phyloP scores from a whole-genome alignment of 2,888 invertebrate genomes.

The Eristalinus sepulchralis region DNA sequence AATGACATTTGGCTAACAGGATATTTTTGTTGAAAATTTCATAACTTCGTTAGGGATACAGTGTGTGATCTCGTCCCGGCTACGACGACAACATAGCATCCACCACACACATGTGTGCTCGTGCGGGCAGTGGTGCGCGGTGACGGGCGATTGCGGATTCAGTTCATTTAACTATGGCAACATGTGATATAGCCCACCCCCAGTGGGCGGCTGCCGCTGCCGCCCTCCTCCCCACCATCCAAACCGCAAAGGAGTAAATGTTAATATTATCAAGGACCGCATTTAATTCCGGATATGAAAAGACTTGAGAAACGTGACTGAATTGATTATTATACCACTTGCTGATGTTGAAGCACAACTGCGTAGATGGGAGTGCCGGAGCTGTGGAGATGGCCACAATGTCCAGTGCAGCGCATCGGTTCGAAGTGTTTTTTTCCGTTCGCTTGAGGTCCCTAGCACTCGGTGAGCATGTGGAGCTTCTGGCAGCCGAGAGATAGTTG shows the following conservation, averaged over 20 bases:
- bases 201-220: neutral
- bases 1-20: conserved; percentile 67
- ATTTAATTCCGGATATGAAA: conserved; percentile 70
- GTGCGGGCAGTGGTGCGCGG: neutral
- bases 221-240: conserved; percentile 16
- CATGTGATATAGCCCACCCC: conserved; percentile 41
- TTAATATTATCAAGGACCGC: conserved; percentile 70
- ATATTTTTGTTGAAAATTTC: conserved; percentile 69
- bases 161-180: conserved; percentile 68
- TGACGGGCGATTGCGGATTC: conserved; percentile 13
- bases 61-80: conserved; percentile 13
- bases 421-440: conserved; percentile 11
- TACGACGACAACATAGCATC: conserved; percentile 24
- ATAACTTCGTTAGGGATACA: conserved; percentile 66
- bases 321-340: conserved; percentile 70
- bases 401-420: conserved; percentile 40
- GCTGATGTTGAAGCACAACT: conserved; percentile 65
- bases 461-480: neutral
- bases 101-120: neutral
- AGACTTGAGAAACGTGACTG: conserved; percentile 67
- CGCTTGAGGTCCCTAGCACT: neutral
- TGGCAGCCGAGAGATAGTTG: conserved; percentile 28
- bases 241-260: conserved; percentile 70
- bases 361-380: conserved; percentile 44
- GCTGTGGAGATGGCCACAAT: conserved; percentile 15